Base-by-base conservation (phyloP, 2,888 invertebrate species). In the Augochlorella aurata region DNA sequence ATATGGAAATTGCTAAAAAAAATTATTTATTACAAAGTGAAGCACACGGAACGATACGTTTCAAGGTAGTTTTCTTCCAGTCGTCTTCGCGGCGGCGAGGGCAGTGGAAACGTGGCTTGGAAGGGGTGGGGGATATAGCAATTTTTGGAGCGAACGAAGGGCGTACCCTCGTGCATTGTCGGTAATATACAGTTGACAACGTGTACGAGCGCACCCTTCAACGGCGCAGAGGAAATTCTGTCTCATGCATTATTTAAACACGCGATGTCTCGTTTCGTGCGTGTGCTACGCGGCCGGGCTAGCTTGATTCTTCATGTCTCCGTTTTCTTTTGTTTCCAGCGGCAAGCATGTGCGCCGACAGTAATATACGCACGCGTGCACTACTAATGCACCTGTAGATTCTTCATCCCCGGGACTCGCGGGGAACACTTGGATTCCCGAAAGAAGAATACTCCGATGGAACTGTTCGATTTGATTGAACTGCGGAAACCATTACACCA, bases 171-270 rank as follows among this genome's bases (percentile, higher is more conserved):
- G 61, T 44, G 54, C 21, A 74, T 29, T 24, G 49, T 50, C 7
- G 68, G 66, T 61, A 58, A 47, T 58, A n/a, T 18, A 71, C 58
- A 54, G 45, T 21, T 45, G 58, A 78, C 76, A 83, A 75, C 77
- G 70, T 75, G 61, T 81, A 79, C 54, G 63, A 58, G 77, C 66
- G 68, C 68, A 77, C 61, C 49, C 77, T 74, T 83, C 85, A 82
- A 76, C 77, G 69, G 68, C 74, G 85, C 82, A 82, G 90, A 90
- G 91, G 91, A 91, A 90, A 91, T 90, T 89, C 87, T 67, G 83
- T 81, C 88, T 91, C 92, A 91, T 92, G 91, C 89, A 92, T 92
- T 92, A 92, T 92, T 91, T 90, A 92, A 89, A 87, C 84, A 80
- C 74, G 85, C 88, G 89, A 89, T 90, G 89, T 91, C 92, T 91